phyloP scores from a whole-genome alignment of 2,888 invertebrate genomes.

The Doris montereyensis region DNA sequence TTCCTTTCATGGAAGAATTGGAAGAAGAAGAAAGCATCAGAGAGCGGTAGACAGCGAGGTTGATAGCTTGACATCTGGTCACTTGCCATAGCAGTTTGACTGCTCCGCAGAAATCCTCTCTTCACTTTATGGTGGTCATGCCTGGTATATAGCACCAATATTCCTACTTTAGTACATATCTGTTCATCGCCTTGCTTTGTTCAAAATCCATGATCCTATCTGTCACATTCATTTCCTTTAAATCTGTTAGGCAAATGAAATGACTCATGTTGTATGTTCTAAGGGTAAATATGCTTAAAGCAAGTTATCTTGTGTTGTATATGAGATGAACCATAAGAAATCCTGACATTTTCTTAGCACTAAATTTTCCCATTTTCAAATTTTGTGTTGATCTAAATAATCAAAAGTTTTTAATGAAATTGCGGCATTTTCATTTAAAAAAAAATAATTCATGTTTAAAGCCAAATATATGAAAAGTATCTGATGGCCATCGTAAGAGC shows the following conservation, averaged over 20 bases:
- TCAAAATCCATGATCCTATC: conserved; percentile 10
- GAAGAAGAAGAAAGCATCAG: conserved; percentile 38
- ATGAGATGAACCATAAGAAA: background rate
- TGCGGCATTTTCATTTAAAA: background rate
- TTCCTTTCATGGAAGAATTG: conserved; percentile 40
- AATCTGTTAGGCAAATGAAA: too few species aligned
- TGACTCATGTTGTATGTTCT: too few species aligned
- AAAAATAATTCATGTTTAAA: background rate
- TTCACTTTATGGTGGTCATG: conserved; percentile 39
- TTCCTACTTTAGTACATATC: conserved; percentile 28
- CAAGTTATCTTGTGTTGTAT: conserved; percentile 10
- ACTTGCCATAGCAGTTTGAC: conserved; percentile 43
- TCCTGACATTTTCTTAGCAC: too few species aligned
- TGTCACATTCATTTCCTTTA: too few species aligned
- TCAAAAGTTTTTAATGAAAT: too few species aligned
- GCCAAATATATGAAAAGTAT: background rate
- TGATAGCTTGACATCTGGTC: conserved; percentile 42
- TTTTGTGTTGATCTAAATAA: too few species aligned
- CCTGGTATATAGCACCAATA: conserved; percentile 43
- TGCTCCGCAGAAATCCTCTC: conserved; percentile 39
- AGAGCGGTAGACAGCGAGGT: conserved; percentile 41
- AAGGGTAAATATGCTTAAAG: conserved; percentile 24
- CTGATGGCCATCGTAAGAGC: too few species aligned
- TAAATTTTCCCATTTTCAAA: too few species aligned
- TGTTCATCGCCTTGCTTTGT: conserved; percentile 29